phyloP scores from a whole-genome alignment of 2,797 vertebrate species.

The Poecilia velifera region DNA sequence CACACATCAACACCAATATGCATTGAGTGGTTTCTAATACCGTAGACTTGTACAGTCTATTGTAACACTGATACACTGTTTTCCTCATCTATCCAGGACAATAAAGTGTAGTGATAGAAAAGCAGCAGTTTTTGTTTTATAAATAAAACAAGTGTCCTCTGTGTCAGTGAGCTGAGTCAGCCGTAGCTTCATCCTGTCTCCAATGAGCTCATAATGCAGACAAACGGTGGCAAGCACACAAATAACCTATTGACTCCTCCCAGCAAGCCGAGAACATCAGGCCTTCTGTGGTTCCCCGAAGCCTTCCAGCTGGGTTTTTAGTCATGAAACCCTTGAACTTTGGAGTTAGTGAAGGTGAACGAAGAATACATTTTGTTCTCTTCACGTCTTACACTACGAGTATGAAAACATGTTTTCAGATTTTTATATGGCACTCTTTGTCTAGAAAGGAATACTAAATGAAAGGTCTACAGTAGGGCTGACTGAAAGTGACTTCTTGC shows the following conservation, averaged over 20 bases:
- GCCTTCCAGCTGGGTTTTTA: slow-evolving; percentile 6
- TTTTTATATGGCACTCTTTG: neutral
- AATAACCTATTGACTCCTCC: slow-evolving; percentile 29
- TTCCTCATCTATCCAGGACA: neutral
- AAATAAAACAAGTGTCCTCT: neutral
- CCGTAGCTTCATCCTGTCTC: neutral
- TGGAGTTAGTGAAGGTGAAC: neutral
- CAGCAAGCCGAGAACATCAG: slow-evolving; percentile 15
- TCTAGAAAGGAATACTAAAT: neutral
- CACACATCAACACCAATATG: neutral
- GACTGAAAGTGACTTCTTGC: neutral
- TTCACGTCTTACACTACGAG: neutral
- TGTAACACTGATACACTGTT: neutral
- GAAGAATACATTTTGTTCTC: neutral
- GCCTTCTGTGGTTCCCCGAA: neutral
- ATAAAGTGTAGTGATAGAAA: neutral
- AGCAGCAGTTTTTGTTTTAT: slow-evolving; percentile 1
- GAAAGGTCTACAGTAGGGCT: neutral
- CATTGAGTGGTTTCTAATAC: neutral
- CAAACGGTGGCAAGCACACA: slow-evolving; percentile 1
- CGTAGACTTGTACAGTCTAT: neutral
- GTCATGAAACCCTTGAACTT: neutral
- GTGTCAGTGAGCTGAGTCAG: slow-evolving; percentile 34
- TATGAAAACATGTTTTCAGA: neutral
- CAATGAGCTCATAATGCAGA: slow-evolving; percentile 17